Evolutionary conservation across 2,797 vertebrate species (phyloP).

Genomic region (Sparidentex hasta): DNA sequence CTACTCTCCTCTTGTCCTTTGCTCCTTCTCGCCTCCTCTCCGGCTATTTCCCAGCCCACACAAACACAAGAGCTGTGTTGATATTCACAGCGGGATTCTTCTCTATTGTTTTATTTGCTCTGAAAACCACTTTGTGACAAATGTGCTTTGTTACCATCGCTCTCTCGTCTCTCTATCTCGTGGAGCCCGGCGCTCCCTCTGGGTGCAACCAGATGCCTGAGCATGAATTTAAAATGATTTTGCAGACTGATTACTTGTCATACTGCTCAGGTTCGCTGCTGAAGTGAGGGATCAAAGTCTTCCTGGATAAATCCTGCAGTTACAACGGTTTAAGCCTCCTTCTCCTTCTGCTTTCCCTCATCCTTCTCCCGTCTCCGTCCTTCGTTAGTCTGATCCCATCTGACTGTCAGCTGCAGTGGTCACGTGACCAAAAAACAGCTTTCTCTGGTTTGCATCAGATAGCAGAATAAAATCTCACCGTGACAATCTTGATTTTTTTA

Average conservation of each 20-base stretch:
- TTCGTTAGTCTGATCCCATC: constrained; percentile 12
- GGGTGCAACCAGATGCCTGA: constrained; percentile 11
- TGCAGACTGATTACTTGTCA: constrained; percentile 25
- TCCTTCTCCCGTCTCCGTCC: not conserved
- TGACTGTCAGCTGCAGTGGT: not conserved
- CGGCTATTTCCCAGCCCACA: constrained; percentile 17
- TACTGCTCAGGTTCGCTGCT: constrained; percentile 20
- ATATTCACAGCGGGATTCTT: constrained; percentile 15
- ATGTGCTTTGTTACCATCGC: not conserved
- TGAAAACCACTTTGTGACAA: constrained; percentile 23
- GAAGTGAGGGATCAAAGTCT: constrained; percentile 28
- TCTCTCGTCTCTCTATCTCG: not conserved
- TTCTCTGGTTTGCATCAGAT: constrained; percentile 12
- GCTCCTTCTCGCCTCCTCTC: constrained; percentile 13
- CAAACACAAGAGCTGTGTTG: not conserved
- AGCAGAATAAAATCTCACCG: not conserved
- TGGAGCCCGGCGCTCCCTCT: not conserved
- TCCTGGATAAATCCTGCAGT: constrained; percentile 10
- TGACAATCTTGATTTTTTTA: not conserved
- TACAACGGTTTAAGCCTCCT: constrained; percentile 5
- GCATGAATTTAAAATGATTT: constrained; percentile 41
- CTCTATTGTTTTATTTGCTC: constrained; percentile 41
- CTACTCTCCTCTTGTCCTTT: not conserved
- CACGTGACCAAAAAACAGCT: not conserved
- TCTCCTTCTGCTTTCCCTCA: not conserved